phyloP scores from a whole-genome alignment of 2,888 invertebrate species.

The Sipunculus nudus region DNA sequence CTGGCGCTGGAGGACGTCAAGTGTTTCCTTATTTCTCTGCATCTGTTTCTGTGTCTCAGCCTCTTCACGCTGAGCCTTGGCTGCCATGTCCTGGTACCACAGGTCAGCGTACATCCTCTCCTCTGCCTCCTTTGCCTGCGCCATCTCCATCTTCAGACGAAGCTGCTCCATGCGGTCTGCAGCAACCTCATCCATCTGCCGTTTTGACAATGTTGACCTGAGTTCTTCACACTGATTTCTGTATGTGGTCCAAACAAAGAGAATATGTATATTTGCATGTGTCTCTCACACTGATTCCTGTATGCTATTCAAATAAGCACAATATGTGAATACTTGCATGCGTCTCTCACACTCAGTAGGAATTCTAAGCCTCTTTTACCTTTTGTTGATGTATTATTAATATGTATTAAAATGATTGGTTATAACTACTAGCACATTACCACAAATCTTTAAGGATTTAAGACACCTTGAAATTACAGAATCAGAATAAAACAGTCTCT shows the following conservation, averaged over 20 bases:
- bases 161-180: constrained; percentile 57
- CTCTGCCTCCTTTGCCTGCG: constrained; percentile 47
- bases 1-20: constrained; percentile 58
- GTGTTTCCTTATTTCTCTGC: constrained; percentile 55
- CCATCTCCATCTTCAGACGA: constrained; percentile 28
- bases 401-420: too few species aligned
- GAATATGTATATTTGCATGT: too few species aligned
- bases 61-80: constrained; percentile 62
- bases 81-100: constrained; percentile 63
- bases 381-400: too few species aligned
- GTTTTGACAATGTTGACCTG: constrained; percentile 59
- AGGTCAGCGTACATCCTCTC: constrained; percentile 62
- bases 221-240: constrained; percentile 65
- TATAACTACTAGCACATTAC: too few species aligned
- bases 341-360: too few species aligned
- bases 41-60: constrained; percentile 54
- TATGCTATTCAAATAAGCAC: too few species aligned
- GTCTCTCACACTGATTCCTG: too few species aligned
- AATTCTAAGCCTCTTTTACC: too few species aligned
- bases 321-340: too few species aligned
- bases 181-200: constrained; percentile 60
- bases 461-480: too few species aligned
- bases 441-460: too few species aligned
- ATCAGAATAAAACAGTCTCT: too few species aligned
- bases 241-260: constrained; percentile 1